Percentiles rank a stretch among this genome's conserved stretches.
These are phyloP conservation scores for Mylabris sibirica DNA, from an alignment of 2,888 invertebrate genomes.

Conservation along the genomic window DNA sequence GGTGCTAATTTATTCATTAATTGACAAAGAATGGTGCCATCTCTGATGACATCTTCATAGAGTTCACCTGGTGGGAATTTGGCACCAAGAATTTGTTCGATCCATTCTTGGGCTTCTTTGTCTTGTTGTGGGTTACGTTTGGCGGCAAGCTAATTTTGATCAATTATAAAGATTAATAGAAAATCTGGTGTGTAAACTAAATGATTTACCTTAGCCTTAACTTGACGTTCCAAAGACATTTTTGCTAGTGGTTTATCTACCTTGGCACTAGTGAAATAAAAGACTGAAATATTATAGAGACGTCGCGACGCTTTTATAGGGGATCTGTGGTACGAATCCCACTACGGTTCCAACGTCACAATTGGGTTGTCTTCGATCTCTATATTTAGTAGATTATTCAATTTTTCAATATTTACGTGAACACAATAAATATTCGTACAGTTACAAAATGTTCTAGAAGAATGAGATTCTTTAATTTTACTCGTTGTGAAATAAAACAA, in stretches of 20 bases:
- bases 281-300: constrained; percentile 49
- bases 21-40: constrained; percentile 92
- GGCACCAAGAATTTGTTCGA: constrained; percentile 84
- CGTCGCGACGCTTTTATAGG: constrained; percentile 57
- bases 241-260: constrained; percentile 32
- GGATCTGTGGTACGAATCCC: constrained; percentile 22
- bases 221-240: constrained; percentile 93
- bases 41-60: constrained; percentile 90
- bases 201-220: constrained; percentile 82
- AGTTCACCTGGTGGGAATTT: constrained; percentile 83
- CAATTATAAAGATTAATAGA: constrained; percentile 19
- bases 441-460: constrained; percentile 38
- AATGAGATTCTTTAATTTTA: background rate
- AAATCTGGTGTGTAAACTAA: background rate
- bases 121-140: constrained; percentile 86
- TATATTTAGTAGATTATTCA: constrained; percentile 60
- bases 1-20: constrained; percentile 94
- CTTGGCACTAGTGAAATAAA: constrained; percentile 45
- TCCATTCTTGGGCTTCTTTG: constrained; percentile 91
- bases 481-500: constrained; percentile 11
- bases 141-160: constrained; percentile 80
- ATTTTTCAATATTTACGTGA: constrained; percentile 41
- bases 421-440: background rate
- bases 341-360: constrained; percentile 35
- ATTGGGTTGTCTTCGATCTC: constrained; percentile 35